These are phyloP conservation scores for Dolomedes plantarius DNA, from an alignment of 2,888 invertebrate species.

Conservation along the genomic window DNA sequence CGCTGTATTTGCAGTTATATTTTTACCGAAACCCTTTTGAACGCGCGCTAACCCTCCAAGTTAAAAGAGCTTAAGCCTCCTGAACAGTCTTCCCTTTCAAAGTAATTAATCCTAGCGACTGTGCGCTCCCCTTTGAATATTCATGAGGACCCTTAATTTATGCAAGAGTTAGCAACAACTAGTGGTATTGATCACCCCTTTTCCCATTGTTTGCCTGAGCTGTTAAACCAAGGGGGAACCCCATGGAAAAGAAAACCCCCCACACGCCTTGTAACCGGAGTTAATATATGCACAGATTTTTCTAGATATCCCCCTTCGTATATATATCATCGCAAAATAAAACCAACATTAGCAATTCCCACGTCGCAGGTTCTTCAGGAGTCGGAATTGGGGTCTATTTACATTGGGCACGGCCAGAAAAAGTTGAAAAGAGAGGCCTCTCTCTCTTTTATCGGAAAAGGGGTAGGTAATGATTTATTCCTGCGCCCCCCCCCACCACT, in stretches of 20 bases:
- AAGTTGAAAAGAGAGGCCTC: conserved; percentile 24
- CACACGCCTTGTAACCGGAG: conserved; percentile 59
- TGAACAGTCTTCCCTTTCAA: conserved; percentile 46
- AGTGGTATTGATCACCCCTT: conserved; percentile 67
- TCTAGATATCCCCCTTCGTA: conserved; percentile 49
- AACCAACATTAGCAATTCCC: conserved; percentile 71
- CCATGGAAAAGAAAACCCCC: conserved; percentile 47
- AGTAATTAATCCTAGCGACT: conserved; percentile 71
- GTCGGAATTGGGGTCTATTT: conserved; percentile 61
- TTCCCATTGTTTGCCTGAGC: conserved; percentile 66
- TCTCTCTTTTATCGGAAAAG: conserved; percentile 14
- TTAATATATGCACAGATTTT: conserved; percentile 72
- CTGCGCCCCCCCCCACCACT: background rate
- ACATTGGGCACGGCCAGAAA: conserved; percentile 41
- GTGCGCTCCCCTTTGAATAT: conserved; percentile 61
- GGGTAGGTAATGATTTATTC: conserved; percentile 35
- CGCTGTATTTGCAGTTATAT: conserved; percentile 71
- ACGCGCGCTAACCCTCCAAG: conserved; percentile 65
- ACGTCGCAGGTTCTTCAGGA: conserved; percentile 39
- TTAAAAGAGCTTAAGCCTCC: conserved; percentile 63
- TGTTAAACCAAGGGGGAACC: conserved; percentile 65
- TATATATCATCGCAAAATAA: conserved; percentile 64
- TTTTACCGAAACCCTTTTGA: conserved; percentile 70
- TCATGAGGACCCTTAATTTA: conserved; percentile 70
- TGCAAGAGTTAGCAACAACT: conserved; percentile 72